A percentile compares a stretch with the other conserved stretches of the same genome.
These are phyloP conservation scores for Smutsia gigantea DNA, from an alignment of 2,797 vertebrate genomes.

Conservation along the genomic window DNA sequence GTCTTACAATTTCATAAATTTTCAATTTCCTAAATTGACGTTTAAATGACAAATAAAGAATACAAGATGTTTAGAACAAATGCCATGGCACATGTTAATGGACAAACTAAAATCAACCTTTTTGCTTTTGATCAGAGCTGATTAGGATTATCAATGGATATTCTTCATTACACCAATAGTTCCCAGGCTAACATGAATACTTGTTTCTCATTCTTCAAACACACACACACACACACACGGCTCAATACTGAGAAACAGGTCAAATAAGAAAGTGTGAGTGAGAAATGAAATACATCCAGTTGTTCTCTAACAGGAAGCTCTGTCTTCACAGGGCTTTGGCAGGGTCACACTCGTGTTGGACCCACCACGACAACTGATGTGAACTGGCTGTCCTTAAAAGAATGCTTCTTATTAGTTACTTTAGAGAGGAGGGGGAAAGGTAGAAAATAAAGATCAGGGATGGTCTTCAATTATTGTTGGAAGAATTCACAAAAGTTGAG, in stretches of 20 bases:
- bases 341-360: not conserved
- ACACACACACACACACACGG: not conserved
- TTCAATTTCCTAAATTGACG: not conserved
- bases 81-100: not conserved
- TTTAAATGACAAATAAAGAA: conserved; percentile 10
- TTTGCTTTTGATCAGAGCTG: not conserved
- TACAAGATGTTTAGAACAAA: conserved; percentile 5
- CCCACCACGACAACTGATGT: not conserved
- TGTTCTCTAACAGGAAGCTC: not conserved
- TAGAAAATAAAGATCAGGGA: not conserved
- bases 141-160: not conserved
- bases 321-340: not conserved
- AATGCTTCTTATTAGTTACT: not conserved
- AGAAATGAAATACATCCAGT: not conserved
- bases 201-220: not conserved
- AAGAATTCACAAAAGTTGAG: not conserved
- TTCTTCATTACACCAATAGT: conserved; percentile 12
- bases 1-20: conserved; percentile 6
- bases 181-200: not conserved
- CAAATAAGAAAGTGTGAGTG: not conserved
- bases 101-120: not conserved
- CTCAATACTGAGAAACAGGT: not conserved
- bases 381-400: not conserved
- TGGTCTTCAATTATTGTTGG: not conserved
- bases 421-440: not conserved